Evolutionary conservation across 2,113 vertebrate genomes (phyloP).

Genomic region (Sander vitreus): DNA sequence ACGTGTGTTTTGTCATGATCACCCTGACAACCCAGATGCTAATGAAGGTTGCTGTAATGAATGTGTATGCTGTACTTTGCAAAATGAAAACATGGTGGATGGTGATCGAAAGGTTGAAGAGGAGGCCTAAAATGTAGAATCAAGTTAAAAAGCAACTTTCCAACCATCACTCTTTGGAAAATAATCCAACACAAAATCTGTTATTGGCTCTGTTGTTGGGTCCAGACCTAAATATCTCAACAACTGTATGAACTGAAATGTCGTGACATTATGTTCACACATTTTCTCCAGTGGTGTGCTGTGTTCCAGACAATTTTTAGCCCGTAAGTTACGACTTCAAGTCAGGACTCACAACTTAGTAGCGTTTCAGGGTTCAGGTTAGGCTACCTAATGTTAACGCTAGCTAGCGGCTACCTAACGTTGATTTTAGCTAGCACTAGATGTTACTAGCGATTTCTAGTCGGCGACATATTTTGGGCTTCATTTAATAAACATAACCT

Average conservation of each 20-base stretch:
- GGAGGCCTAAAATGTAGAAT: background rate
- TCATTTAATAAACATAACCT: too few species aligned
- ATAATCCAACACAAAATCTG: background rate
- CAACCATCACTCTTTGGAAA: background rate
- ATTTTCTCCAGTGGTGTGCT: background rate
- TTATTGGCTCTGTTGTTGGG: background rate
- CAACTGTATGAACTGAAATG: too few species aligned
- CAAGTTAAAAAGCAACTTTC: background rate
- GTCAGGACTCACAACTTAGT: too few species aligned
- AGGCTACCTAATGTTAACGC: too few species aligned
- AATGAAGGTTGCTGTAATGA: slow-evolving; percentile 8
- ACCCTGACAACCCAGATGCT: slow-evolving; percentile 27
- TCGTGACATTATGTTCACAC: background rate
- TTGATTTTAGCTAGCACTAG: too few species aligned
- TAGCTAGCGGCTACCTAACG: too few species aligned
- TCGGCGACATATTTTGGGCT: too few species aligned
- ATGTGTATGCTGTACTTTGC: background rate
- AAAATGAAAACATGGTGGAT: slow-evolving; percentile 15
- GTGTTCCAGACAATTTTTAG: too few species aligned
- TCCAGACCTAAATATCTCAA: background rate
- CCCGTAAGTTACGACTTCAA: too few species aligned
- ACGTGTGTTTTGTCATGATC: slow-evolving; percentile 47
- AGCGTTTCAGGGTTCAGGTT: too few species aligned
- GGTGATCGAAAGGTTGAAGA: background rate
- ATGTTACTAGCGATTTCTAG: too few species aligned